Base-by-base conservation (phyloP, 92 coral and sea anemone genomes). In the Virgularia gustaviana region DNA sequence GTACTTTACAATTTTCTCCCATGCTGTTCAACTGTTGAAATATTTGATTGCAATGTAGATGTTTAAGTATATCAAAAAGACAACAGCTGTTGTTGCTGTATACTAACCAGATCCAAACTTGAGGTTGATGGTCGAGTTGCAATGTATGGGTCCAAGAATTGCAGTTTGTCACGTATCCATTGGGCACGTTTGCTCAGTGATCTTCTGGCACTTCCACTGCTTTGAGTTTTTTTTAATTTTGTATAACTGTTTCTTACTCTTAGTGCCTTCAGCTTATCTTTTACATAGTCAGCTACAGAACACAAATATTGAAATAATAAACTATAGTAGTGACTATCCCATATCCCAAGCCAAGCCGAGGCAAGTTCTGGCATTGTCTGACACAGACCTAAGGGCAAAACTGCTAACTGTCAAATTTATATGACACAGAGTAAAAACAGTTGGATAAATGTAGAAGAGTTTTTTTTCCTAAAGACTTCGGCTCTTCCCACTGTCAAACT, bases 161-260 rank as follows among this genome's bases (percentile, higher is more conserved):
- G 65, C 42, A 72, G 22, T 34, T 80, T 80, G 6, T 80, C 79
- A 23, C 49, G 43, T 12, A 72, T 31, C 79, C 85, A 80, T 7
- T 58, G 20, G 11, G 79, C 63, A 23, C 71, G 60, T 39, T 72
- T 80, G 28, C 72, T 49, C 36, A 57, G 79, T 1, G 38, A 38
- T 36, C 63, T 80, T 37, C 79, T 72, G 25, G 49, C 65, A 32
- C 60, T 39, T 6, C 83, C 78, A 79, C 83, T 79, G 49, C 71
- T 42, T 9, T 45, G 72, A 0, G 55, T 8, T 59, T 68, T 78
- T 72, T 79, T 59, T 15, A 68, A 36, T 66, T 78, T 66, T 24
- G 82, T 78, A 37, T 39, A 78, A 70, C 83, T 78, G 56, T 77
- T 77, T n/a, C n/a, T n/a, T 1, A 10, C 36, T 72, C 83, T 37